Evolutionary conservation across 2,113 vertebrate species (phyloP).

Genomic region (Hymenochirus boettgeri): DNA sequence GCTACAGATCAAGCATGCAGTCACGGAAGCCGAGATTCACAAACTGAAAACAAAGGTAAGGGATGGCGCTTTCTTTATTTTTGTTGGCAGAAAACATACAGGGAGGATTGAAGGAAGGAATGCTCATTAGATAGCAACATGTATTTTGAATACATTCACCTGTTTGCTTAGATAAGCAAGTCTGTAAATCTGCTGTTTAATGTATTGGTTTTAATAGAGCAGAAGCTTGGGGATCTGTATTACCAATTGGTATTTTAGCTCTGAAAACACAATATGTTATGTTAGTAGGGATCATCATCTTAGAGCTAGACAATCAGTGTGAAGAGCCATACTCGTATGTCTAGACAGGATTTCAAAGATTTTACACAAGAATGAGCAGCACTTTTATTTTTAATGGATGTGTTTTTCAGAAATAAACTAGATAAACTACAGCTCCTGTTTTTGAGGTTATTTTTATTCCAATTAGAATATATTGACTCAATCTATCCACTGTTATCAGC

Average conservation of each 20-base stretch:
- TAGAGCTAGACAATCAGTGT: neutral
- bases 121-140: no score
- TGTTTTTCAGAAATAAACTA: no score
- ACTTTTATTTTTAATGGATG: no score
- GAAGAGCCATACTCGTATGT: neutral
- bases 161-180: neutral
- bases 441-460: no score
- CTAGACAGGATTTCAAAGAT: neutral
- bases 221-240: neutral
- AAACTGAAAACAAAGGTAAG: constrained; percentile 98
- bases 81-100: constrained; percentile 20
- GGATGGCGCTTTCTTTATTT: constrained; percentile 15
- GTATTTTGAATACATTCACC: neutral
- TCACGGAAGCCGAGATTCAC: constrained; percentile 98
- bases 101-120: no score
- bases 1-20: constrained; percentile 98
- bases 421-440: no score
- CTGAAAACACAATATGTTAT: no score
- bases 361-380: neutral
- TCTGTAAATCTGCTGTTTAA: neutral
- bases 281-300: neutral
- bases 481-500: no score
- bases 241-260: no score
- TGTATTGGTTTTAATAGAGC: neutral
- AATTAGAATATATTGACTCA: no score